Evolutionary conservation across 2,888 invertebrate genomes (phyloP).

Genomic region (Nyleta sp.): DNA sequence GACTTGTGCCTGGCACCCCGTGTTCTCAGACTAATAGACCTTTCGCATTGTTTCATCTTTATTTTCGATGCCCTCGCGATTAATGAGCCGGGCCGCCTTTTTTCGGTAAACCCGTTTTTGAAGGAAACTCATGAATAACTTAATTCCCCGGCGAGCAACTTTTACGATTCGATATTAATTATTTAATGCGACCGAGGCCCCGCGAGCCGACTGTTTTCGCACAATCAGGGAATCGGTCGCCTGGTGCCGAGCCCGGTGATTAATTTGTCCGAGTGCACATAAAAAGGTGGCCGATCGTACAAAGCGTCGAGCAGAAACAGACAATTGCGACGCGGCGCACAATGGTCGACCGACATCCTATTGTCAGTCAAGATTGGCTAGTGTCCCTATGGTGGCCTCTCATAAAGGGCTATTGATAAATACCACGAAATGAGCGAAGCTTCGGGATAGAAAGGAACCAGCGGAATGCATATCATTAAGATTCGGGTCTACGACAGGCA

Average conservation of each 20-base stretch:
- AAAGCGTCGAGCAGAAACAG: too few species aligned
- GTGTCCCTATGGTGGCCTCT: constrained; percentile 71
- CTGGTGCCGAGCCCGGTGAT: too few species aligned
- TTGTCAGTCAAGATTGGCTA: constrained; percentile 75
- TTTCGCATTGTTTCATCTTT: constrained; percentile 64
- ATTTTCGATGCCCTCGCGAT: constrained; percentile 59
- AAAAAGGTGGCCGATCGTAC: too few species aligned
- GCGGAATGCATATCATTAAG: too few species aligned
- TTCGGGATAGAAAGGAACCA: too few species aligned
- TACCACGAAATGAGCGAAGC: too few species aligned
- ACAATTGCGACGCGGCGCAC: too few species aligned
- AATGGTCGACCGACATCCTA: constrained; percentile 76
- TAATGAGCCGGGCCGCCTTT: constrained; percentile 56
- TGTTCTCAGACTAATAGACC: constrained; percentile 64
- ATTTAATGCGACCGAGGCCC: constrained; percentile 20
- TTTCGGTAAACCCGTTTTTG: constrained; percentile 56
- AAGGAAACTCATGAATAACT: constrained; percentile 56
- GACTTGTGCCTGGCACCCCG: constrained; percentile 62
- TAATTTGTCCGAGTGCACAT: too few species aligned
- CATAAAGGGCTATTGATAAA: constrained; percentile 62
- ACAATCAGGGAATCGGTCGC: too few species aligned
- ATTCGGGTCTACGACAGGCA: too few species aligned
- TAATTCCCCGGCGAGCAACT: constrained; percentile 37
- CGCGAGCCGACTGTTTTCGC: constrained; percentile 57
- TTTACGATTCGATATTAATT: constrained; percentile 49